These are phyloP conservation scores for Aix galericulata DNA, from an alignment of 2,113 vertebrate genomes.

Conservation along the genomic window DNA sequence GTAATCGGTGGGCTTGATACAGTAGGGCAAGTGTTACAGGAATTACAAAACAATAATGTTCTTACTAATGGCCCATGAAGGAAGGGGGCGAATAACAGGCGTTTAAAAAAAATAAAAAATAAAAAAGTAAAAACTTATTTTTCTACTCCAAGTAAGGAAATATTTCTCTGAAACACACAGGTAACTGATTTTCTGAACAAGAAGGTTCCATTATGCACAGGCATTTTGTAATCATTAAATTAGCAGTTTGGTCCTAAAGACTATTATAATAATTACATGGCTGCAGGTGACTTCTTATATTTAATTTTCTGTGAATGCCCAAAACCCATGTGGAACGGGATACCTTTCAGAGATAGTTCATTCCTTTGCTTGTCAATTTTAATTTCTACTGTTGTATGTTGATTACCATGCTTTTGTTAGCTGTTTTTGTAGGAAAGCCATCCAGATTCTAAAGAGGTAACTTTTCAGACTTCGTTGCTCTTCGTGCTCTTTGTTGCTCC, in stretches of 20 bases:
- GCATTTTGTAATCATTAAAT: neutral
- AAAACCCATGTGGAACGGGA: neutral
- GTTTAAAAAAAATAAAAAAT: too few species aligned
- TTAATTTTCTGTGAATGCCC: neutral
- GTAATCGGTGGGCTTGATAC: neutral
- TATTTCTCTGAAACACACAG: neutral
- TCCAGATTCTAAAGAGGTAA: neutral
- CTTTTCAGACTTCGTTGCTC: neutral
- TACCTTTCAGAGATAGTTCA: neutral
- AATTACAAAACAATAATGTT: neutral
- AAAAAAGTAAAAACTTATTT: neutral
- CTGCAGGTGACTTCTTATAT: neutral
- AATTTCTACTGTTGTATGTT: neutral
- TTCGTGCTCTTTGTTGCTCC: neutral
- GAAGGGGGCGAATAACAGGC: neutral
- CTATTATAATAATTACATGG: neutral
- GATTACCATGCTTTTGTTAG: neutral
- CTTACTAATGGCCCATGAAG: neutral
- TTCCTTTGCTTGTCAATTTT: neutral
- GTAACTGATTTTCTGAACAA: slow-evolving; percentile 12
- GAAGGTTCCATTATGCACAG: neutral
- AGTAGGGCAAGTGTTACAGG: neutral
- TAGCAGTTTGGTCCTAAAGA: neutral
- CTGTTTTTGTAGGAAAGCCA: neutral
- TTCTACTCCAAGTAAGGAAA: neutral